Conservation (phyloP, 2,113 vertebrate genomes). For the Gymnobelideus leadbeateri region DNA sequence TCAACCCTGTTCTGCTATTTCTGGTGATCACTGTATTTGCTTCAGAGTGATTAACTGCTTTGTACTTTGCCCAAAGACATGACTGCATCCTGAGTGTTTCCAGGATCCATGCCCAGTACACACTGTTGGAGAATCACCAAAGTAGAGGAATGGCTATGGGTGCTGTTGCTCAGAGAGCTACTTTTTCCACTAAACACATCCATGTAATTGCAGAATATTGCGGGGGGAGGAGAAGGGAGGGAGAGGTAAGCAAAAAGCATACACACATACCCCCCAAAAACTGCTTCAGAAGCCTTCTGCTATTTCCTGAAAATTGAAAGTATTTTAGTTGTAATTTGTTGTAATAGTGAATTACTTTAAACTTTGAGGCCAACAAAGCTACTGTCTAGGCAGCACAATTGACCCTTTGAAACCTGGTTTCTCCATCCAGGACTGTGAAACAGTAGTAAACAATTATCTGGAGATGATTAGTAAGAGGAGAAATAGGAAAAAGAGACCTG, state of each 20-base stretch:
- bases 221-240: neutral
- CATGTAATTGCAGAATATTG: neutral
- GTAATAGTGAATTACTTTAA: neutral
- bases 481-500: neutral
- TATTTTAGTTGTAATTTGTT: neutral
- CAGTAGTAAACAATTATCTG: neutral
- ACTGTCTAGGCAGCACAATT: neutral
- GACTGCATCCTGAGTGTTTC: neutral
- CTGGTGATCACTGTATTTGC: conserved; percentile 14
- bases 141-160: neutral
- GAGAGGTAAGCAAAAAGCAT: neutral
- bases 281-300: neutral
- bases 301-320: neutral
- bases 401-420: neutral
- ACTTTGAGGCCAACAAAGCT: neutral
- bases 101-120: conserved; percentile 27
- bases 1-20: neutral
- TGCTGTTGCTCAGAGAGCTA: neutral
- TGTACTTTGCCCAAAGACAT: conserved; percentile 51
- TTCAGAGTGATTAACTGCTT: conserved; percentile 35
- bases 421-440: neutral
- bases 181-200: neutral
- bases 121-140: neutral
- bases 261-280: neutral
- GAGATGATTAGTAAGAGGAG: neutral